These are phyloP conservation scores for Eristalis pertinax DNA, from an alignment of 2,888 invertebrate species.

Conservation along the genomic window DNA sequence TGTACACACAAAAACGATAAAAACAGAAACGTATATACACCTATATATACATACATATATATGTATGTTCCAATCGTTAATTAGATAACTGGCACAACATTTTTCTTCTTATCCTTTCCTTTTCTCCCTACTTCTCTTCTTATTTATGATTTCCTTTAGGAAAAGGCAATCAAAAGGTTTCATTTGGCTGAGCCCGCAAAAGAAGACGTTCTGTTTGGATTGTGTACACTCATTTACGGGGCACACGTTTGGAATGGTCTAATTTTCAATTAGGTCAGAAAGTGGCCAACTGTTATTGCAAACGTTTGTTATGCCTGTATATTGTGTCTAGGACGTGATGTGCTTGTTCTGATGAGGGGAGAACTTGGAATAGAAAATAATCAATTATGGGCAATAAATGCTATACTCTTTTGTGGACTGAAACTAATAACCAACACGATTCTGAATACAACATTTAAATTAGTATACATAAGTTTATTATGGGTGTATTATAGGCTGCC, in stretches of 20 bases:
- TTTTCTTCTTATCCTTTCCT: conserved; percentile 33
- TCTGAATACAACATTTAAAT: too few species aligned
- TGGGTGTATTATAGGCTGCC: too few species aligned
- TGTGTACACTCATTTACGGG: background rate
- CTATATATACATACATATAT: background rate
- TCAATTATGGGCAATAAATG: conserved; percentile 34
- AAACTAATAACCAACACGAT: background rate
- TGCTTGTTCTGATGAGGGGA: conserved; percentile 20
- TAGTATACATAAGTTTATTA: too few species aligned
- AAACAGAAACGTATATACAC: background rate
- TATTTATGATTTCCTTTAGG: conserved; percentile 45
- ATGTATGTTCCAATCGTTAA: conserved; percentile 12
- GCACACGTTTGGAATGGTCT: conserved; percentile 49
- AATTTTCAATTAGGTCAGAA: conserved; percentile 67
- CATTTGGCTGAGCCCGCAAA: conserved; percentile 45
- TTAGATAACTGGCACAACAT: conserved; percentile 48
- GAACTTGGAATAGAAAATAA: background rate
- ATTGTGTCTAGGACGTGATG: conserved; percentile 60
- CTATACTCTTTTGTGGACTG: background rate
- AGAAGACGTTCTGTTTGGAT: conserved; percentile 17
- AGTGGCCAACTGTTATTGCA: conserved; percentile 57
- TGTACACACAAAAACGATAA: background rate
- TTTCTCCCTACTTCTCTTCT: conserved; percentile 3
- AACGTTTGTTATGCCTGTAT: conserved; percentile 36
- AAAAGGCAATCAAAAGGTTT: conserved; percentile 32